Conservation (phyloP, 2,888 invertebrate genomes). For the Heliconius erato region DNA sequence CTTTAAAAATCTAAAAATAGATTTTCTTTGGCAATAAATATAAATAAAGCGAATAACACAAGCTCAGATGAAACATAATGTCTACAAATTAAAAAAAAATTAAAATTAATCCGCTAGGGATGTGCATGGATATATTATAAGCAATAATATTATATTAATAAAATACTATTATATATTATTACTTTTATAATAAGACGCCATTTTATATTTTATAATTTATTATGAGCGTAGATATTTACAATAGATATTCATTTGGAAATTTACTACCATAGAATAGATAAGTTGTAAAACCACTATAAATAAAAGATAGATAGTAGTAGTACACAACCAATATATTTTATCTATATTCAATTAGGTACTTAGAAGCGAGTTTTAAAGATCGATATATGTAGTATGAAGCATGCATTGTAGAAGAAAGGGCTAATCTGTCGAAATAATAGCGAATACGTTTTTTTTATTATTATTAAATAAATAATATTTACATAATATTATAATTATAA, state of each 20-base stretch:
- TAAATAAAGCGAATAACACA: background rate
- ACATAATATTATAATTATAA: constrained; percentile 51
- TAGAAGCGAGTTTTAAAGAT: constrained; percentile 56
- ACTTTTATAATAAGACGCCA: constrained; percentile 42
- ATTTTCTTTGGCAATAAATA: background rate
- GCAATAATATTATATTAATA: constrained; percentile 20
- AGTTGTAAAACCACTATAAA: constrained; percentile 68
- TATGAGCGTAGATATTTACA: constrained; percentile 78
- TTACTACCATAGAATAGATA: constrained; percentile 69
- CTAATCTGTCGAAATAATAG: constrained; percentile 34
- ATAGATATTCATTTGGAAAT: constrained; percentile 65
- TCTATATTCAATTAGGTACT: constrained; percentile 54
- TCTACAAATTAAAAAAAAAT: background rate
- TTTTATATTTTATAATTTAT: constrained; percentile 61
- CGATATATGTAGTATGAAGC: constrained; percentile 51
- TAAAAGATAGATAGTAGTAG: constrained; percentile 55
- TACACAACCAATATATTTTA: constrained; percentile 72
- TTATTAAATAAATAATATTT: constrained; percentile 46
- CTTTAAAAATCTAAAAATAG: background rate
- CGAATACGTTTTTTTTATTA: constrained; percentile 13
- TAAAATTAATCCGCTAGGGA: background rate
- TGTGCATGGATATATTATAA: constrained; percentile 12
- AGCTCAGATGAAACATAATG: background rate
- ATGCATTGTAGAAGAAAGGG: constrained; percentile 42
- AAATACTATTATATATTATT: constrained; percentile 11